Conservation (phyloP, 2,888 invertebrate genomes). For the Volucella inanis region DNA sequence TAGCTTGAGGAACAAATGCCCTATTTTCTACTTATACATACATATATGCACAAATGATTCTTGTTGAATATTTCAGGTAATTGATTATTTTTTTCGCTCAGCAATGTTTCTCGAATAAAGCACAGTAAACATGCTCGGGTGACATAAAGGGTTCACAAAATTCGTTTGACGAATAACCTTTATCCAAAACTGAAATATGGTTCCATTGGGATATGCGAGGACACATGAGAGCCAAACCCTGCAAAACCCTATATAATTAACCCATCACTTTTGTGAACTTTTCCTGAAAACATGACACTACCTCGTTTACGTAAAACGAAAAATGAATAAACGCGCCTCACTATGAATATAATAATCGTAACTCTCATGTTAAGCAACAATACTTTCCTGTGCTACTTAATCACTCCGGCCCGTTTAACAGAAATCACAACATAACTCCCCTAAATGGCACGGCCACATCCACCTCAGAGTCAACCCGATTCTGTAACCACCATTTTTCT, state of each 20-base stretch:
- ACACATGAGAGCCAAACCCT: no score
- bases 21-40: no score
- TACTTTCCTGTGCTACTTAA: constrained; percentile 46
- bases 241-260: not conserved
- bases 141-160: no score
- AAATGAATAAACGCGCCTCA: not conserved
- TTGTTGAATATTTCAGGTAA: no score
- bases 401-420: constrained; percentile 62
- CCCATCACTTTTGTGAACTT: constrained; percentile 4
- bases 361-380: constrained; percentile 65
- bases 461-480: constrained; percentile 5
- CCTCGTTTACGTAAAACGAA: not conserved
- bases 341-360: constrained; percentile 56
- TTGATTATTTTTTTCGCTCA: no score
- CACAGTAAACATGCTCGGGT: no score
- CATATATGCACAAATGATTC: no score
- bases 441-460: constrained; percentile 42
- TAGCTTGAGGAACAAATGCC: no score
- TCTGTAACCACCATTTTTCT: constrained; percentile 36
- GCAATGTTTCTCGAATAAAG: no score
- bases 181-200: no score
- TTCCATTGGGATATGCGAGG: no score
- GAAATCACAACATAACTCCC: constrained; percentile 59
- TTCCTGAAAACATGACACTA: not conserved
- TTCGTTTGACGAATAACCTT: no score